Conservation (phyloP, 2,888 invertebrate species). For the Agriopis leucophaearia region DNA sequence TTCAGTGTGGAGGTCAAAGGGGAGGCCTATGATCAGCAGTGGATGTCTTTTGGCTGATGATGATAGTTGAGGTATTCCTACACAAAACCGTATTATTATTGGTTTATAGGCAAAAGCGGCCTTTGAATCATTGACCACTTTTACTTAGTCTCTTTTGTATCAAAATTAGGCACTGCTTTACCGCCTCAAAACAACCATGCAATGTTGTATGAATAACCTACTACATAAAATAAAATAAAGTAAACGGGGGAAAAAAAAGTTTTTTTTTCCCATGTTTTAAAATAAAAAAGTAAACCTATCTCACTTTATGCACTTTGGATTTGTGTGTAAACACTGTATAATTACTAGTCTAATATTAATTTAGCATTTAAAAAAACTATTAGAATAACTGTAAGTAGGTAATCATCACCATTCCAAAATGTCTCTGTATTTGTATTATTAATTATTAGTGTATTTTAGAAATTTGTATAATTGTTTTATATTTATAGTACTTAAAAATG, state of each 20-base stretch:
- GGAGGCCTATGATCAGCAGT: no score
- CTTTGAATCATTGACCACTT: no score
- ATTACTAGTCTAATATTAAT: constrained; percentile 64
- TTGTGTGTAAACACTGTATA: constrained; percentile 62
- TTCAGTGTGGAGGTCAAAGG: no score
- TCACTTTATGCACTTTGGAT: constrained; percentile 53
- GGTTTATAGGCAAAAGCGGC: no score
- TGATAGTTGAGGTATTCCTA: no score
- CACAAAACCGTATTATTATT: no score
- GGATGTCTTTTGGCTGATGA: no score
- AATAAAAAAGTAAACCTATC: constrained; percentile 37
- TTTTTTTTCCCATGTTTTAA: no score
- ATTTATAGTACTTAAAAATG: constrained; percentile 18
- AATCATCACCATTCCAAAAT: constrained; percentile 45
- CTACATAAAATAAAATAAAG: not conserved
- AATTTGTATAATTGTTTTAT: not conserved
- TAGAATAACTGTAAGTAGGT: constrained; percentile 39
- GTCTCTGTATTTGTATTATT: constrained; percentile 27
- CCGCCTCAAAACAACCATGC: not conserved
- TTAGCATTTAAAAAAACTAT: constrained; percentile 56
- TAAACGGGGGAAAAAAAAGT: no score
- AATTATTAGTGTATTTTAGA: constrained; percentile 9
- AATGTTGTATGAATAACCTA: not conserved
- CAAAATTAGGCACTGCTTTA: no score
- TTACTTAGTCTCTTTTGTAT: no score